Evolutionary conservation across 1,140 invertebrate species (phyloP).

Genomic region (Ceratosolen solmsi): DNA sequence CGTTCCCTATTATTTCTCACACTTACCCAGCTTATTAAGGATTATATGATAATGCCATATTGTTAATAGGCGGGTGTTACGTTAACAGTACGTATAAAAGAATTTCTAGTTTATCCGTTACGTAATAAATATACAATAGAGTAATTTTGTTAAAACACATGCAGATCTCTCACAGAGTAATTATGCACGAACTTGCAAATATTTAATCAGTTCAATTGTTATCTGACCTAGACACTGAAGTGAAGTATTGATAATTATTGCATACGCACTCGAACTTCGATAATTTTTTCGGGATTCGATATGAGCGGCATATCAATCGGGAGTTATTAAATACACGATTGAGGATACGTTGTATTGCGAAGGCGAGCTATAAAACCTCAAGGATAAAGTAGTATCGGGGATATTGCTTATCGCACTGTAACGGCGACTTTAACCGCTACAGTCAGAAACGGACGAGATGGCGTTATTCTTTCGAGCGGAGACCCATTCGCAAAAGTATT

Average conservation of each 20-base stretch:
- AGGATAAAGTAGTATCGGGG: background rate
- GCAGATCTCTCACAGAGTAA: background rate
- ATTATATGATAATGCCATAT: too few relatives aligned
- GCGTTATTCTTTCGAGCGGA: background rate
- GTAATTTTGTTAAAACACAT: background rate
- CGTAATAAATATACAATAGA: too few relatives aligned
- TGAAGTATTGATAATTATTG: conserved; percentile 6
- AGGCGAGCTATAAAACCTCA: background rate
- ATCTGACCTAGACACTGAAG: conserved; percentile 31
- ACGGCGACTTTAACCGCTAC: background rate
- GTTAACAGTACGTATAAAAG: too few relatives aligned
- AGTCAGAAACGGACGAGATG: background rate
- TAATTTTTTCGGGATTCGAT: conserved; percentile 10
- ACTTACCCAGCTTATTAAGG: too few relatives aligned
- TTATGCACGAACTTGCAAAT: conserved; percentile 1
- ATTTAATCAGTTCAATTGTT: conserved; percentile 22
- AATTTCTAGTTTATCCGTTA: too few relatives aligned
- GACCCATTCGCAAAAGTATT: background rate
- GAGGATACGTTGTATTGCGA: background rate
- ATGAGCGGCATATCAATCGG: background rate
- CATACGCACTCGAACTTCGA: background rate
- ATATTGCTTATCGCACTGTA: background rate
- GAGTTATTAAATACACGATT: background rate
- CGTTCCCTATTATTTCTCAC: too few relatives aligned
- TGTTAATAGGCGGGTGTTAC: too few relatives aligned